Evolutionary conservation across 2,113 vertebrate species (phyloP).

Genomic region (Melanotaenia duboulayi): DNA sequence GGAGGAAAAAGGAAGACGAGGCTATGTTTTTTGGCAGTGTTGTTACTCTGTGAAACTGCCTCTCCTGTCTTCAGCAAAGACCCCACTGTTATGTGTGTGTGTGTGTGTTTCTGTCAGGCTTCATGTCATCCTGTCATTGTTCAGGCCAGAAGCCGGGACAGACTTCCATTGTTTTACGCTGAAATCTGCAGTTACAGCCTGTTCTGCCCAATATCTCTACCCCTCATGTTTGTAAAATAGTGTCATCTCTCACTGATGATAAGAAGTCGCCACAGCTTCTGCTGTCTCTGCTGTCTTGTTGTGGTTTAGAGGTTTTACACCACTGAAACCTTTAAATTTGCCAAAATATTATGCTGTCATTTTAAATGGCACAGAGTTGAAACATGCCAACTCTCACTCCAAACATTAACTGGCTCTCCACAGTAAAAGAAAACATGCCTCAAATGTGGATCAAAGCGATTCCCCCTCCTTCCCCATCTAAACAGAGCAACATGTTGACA

Average conservation of each 20-base stretch:
- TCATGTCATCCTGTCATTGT: conserved; percentile 83
- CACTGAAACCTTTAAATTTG: conserved; percentile 14
- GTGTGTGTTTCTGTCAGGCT: conserved; percentile 67
- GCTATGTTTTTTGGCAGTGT: conserved; percentile 62
- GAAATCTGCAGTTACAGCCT: conserved; percentile 61
- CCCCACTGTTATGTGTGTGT: conserved; percentile 59
- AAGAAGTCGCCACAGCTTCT: conserved; percentile 13
- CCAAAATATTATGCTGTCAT: conserved; percentile 20
- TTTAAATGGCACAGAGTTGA: conserved; percentile 3
- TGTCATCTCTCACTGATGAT: conserved; percentile 43
- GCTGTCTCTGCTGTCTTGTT: conserved; percentile 16
- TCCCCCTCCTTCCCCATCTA: conserved; percentile 39
- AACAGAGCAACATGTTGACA: conserved; percentile 67
- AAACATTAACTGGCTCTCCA: conserved; percentile 27
- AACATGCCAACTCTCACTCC: conserved; percentile 10
- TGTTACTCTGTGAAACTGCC: conserved; percentile 56
- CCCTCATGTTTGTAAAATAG: conserved; percentile 63
- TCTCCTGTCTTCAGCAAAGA: conserved; percentile 64
- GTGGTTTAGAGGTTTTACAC: conserved; percentile 12
- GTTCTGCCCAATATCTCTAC: conserved; percentile 53
- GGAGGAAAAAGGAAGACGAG: conserved; percentile 62
- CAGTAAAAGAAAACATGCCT: conserved; percentile 65
- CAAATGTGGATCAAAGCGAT: conserved; percentile 69
- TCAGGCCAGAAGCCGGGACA: conserved; percentile 69
- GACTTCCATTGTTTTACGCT: conserved; percentile 74